Evolutionary conservation across 2,888 invertebrate species (phyloP).

Genomic region (Cremastobaeus sp.): DNA sequence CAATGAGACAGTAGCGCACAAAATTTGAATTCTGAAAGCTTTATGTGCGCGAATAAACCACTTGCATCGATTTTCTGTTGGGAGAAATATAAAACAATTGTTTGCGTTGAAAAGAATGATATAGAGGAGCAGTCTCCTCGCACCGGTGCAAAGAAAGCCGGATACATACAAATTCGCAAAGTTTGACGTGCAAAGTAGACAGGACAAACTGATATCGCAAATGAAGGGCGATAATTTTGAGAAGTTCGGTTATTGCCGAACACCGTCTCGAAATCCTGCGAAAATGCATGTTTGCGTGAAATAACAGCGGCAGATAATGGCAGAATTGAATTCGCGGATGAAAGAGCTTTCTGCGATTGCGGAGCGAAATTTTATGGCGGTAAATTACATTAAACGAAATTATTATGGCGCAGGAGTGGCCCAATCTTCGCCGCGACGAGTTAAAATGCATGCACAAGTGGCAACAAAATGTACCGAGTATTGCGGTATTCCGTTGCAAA

Average conservation of each 20-base stretch:
- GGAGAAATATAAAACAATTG: neutral
- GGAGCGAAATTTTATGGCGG: slow-evolving; percentile 18
- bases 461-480: slow-evolving; percentile 32
- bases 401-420: slow-evolving; percentile 33
- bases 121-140: too few relatives aligned
- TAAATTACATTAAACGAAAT: slow-evolving; percentile 44
- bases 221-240: slow-evolving; percentile 17
- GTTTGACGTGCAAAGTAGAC: too few relatives aligned
- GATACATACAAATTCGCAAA: too few relatives aligned
- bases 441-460: slow-evolving; percentile 40
- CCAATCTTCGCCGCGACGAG: slow-evolving; percentile 26
- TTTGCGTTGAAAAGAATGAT: too few relatives aligned
- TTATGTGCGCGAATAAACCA: too few relatives aligned
- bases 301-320: slow-evolving; percentile 23
- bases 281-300: slow-evolving; percentile 22
- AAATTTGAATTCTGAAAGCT: too few relatives aligned
- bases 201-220: too few relatives aligned
- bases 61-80: neutral
- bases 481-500: slow-evolving; percentile 24
- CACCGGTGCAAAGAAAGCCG: too few relatives aligned
- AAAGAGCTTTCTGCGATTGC: slow-evolving; percentile 35
- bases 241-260: too few relatives aligned
- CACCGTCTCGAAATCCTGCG: neutral
- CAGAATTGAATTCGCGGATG: slow-evolving; percentile 33
- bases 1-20: neutral